phyloP scores from a whole-genome alignment of 1,140 invertebrate species.

The Drosophila melanica region DNA sequence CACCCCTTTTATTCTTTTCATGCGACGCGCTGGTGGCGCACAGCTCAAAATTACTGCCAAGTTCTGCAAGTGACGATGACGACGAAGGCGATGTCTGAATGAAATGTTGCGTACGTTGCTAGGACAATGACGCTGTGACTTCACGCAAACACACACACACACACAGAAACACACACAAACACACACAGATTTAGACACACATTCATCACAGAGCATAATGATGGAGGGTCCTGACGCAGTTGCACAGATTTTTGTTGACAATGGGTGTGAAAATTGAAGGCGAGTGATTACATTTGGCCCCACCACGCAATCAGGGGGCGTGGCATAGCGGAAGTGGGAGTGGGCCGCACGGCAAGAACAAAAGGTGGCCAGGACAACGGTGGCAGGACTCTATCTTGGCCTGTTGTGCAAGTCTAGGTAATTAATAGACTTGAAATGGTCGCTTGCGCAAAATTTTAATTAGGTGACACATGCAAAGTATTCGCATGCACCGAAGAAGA shows the following conservation, averaged over 20 bases:
- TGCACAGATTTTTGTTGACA: conserved; percentile 81
- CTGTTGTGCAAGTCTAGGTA: conserved; percentile 57
- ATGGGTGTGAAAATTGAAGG: conserved; percentile 82
- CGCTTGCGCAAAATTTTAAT: conserved; percentile 78
- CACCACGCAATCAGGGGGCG: conserved; percentile 1
- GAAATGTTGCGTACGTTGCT: conserved; percentile 49
- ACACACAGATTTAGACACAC: conserved; percentile 14
- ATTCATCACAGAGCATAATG: conserved; percentile 72
- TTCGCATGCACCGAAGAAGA: conserved; percentile 19
- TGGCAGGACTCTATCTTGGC: conserved; percentile 36
- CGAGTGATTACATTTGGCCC: conserved; percentile 75
- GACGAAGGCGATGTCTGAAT: conserved; percentile 41
- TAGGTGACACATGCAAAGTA: conserved; percentile 77
- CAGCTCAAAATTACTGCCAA: conserved; percentile 80
- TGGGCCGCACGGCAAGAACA: conserved; percentile 22
- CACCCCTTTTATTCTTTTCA: conserved; percentile 29
- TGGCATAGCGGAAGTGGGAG: background rate
- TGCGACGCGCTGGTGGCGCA: conserved; percentile 25
- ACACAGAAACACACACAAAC: conserved; percentile 3
- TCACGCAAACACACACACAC: conserved; percentile 25
- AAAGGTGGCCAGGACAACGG: conserved; percentile 30
- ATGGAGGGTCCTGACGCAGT: conserved; percentile 53
- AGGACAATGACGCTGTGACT: conserved; percentile 74
- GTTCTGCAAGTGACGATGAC: conserved; percentile 75
- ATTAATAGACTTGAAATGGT: conserved; percentile 82